A percentile compares a stretch with the other conserved stretches of the same genome.
Evolutionary conservation across 2,888 invertebrate genomes (phyloP).

Genomic region (Melinaea menophilus): DNA sequence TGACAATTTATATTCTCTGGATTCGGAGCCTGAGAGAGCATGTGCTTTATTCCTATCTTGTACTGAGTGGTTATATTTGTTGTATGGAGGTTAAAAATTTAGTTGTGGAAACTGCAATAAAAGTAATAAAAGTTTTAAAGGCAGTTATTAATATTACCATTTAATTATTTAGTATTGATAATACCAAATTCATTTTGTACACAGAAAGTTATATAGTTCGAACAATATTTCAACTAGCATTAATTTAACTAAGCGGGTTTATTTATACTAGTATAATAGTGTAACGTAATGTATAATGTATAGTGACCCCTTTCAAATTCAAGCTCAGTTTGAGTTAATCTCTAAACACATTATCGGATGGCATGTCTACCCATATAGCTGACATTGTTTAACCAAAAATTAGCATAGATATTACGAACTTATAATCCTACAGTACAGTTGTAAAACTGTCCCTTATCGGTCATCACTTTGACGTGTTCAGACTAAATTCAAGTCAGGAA

Average conservation of each 20-base stretch:
- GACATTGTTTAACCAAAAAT: slow-evolving; percentile 27
- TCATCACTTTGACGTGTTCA: slow-evolving; percentile 11
- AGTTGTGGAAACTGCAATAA: no score
- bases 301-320: slow-evolving; percentile 8
- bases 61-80: slow-evolving; percentile 4
- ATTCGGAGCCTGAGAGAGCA: slow-evolving; percentile 16
- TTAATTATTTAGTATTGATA: no score
- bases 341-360: slow-evolving; percentile 24
- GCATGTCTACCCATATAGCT: slow-evolving; percentile 24
- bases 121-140: no score
- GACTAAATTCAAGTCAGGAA: not conserved
- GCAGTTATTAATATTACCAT: no score
- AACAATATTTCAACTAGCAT: no score
- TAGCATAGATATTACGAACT: slow-evolving; percentile 27
- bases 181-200: no score
- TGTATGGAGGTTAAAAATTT: no score
- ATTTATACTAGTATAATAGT: no score
- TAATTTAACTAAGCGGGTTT: no score
- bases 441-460: slow-evolving; percentile 20
- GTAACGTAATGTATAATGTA: not conserved
- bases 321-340: slow-evolving; percentile 16
- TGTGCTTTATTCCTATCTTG: slow-evolving; percentile 17
- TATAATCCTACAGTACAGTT: slow-evolving; percentile 20
- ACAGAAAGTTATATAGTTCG: no score
- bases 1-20: slow-evolving; percentile 23